phyloP scores from a whole-genome alignment of 2,797 vertebrate genomes.

The Microcaecilia unicolor region DNA sequence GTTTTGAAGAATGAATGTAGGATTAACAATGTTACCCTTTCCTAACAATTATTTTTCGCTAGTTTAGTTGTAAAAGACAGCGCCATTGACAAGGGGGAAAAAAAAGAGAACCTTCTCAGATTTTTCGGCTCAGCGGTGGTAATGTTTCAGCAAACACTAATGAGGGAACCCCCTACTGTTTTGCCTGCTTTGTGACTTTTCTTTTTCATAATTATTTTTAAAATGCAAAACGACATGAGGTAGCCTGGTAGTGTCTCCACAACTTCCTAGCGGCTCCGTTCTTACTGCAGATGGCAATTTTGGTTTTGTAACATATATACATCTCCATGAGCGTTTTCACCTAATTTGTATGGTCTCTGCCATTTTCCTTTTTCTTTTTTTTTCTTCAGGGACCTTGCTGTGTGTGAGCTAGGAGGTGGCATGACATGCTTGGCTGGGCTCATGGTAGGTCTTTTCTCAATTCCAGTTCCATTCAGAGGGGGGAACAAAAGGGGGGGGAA shows the following conservation, averaged over 20 bases:
- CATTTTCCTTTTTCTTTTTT: conserved; percentile 70
- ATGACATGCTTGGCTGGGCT: conserved; percentile 98
- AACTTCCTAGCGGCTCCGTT: conserved; percentile 62
- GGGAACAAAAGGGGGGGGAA: conserved; percentile 62
- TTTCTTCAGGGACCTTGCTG: conserved; percentile 85
- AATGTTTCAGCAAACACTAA: conserved; percentile 69
- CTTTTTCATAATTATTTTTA: conserved; percentile 79
- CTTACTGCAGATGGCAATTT: conserved; percentile 64
- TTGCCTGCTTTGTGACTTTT: conserved; percentile 76
- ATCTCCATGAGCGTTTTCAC: conserved; percentile 60
- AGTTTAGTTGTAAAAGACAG: conserved; percentile 69
- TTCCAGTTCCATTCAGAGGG: conserved; percentile 68
- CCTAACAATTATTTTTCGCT: conserved; percentile 68
- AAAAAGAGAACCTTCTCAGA: conserved; percentile 61
- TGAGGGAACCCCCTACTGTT: conserved; percentile 70
- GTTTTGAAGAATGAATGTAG: conserved; percentile 63
- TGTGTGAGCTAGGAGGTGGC: conserved; percentile 97
- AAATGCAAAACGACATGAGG: conserved; percentile 74
- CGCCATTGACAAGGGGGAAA: conserved; percentile 63
- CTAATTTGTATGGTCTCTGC: conserved; percentile 66
- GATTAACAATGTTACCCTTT: conserved; percentile 68
- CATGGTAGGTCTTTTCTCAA: conserved; percentile 92
- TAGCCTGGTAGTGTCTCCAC: conserved; percentile 57
- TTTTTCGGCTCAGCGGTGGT: conserved; percentile 73
- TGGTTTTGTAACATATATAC: conserved; percentile 74